Evolutionary conservation across 2,113 vertebrate species (phyloP).

Genomic region (Phodopus roborovskii): DNA sequence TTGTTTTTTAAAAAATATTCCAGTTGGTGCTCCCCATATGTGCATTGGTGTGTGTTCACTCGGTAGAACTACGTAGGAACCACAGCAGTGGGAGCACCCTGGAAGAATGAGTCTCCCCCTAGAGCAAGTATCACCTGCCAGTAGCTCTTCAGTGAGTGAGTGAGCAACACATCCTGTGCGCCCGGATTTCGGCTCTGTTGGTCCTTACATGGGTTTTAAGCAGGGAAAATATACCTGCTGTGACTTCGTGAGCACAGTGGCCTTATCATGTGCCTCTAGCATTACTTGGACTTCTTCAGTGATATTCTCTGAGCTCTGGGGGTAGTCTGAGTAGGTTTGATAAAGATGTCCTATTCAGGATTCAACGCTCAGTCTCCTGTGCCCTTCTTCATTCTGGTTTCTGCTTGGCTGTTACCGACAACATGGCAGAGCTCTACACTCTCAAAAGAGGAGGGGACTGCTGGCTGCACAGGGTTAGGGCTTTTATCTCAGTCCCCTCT

Average conservation of each 20-base stretch:
- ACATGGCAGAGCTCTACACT: background rate
- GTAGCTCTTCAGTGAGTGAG: background rate
- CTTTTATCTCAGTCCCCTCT: background rate
- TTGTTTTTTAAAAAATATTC: background rate
- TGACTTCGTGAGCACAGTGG: background rate
- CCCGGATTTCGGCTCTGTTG: no score
- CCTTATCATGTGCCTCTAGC: background rate
- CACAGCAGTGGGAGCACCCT: background rate
- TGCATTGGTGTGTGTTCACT: background rate
- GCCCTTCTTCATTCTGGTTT: background rate
- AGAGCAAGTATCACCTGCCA: background rate
- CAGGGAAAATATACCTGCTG: background rate
- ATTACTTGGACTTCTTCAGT: background rate
- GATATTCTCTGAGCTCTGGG: background rate
- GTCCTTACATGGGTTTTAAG: background rate
- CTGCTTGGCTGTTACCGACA: background rate
- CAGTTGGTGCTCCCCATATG: background rate
- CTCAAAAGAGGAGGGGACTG: background rate
- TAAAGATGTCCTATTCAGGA: background rate
- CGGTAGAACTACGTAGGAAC: no score
- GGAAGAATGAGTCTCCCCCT: background rate
- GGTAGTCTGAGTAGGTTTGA: background rate
- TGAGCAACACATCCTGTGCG: background rate
- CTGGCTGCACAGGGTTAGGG: background rate
- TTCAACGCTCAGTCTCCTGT: background rate